A percentile compares a stretch with the other conserved stretches of the same genome.
Evolutionary conservation across 2,113 vertebrate species (phyloP).

Genomic region (Heptranchias perlo): DNA sequence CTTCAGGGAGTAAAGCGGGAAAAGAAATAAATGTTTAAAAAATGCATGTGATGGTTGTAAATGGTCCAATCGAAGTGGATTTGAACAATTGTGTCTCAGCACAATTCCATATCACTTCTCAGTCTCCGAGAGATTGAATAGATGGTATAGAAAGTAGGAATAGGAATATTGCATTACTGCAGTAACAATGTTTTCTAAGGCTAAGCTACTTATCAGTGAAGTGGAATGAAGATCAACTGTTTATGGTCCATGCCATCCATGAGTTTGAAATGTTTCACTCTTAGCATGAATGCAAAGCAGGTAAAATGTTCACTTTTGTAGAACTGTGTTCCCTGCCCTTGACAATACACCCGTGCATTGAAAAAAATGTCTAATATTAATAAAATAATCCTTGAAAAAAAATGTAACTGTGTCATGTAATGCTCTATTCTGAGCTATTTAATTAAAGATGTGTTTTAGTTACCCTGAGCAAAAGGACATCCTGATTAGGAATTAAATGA

Average conservation of each 20-base stretch:
- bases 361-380: not conserved
- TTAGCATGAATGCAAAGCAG: not conserved
- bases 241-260: not conserved
- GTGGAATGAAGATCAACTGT: not conserved
- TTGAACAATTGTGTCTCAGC: not conserved
- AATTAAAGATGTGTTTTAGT: not conserved
- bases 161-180: not conserved
- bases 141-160: not conserved
- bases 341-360: not conserved
- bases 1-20: not conserved
- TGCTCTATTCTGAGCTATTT: not conserved
- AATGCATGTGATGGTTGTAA: not conserved
- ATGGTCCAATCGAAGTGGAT: not conserved
- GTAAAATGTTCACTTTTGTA: not conserved
- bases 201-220: not conserved
- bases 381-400: not conserved
- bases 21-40: not conserved
- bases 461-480: not conserved
- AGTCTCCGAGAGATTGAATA: not conserved
- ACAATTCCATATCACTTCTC: not conserved
- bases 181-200: not conserved
- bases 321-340: not conserved
- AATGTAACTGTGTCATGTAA: not conserved
- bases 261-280: not conserved
- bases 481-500: not conserved